Base-by-base conservation (phyloP, 2,797 vertebrate genomes). In the Anguilla pacifica region DNA sequence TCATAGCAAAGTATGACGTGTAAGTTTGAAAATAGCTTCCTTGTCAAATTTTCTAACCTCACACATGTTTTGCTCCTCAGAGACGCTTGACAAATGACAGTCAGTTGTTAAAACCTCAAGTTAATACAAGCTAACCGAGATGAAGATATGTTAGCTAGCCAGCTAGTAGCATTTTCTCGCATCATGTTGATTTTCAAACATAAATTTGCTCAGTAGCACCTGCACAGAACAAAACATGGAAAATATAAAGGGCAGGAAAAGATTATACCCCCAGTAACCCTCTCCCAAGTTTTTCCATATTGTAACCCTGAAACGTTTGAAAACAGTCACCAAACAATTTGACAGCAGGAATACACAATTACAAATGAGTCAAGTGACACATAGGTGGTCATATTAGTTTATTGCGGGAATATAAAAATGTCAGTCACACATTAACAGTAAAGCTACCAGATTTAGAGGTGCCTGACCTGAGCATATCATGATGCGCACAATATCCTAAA, bases 341-440 rank as follows among this genome's bases (percentile, higher is more conserved):
- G 57, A 59, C 17, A 59, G 3, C 57, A 59, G 57, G 57, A 59
- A 59, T 59, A 59, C 17, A 59, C 3, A 59, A 59, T 59, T 17
- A 15, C 17, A 59, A 3, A 4, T 59, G 57, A 59, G 13, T 17
- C 15, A 57, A 59, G 13, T 17, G 11, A 19, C 55, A 57, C 57
- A 59, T 59, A 59, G 17, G 17, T 59, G 17, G 17, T 4, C 57
- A 46, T 59, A 17, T 59, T 17, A 59, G 57, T 59, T 59, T 59
- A 57, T 4, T 59, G 57, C 3, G 13, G 15, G 57, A 59, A 59
- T 85, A 49, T 49, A 64, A 70, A 46, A n/a, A 46, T 46, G 35
- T 6, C 59, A 39, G 84, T 85, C 59, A 85, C 84, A 46, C 59
- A 85, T 35, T 59, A 85, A 85, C 84, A 59, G 15, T 59, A 59